A percentile compares a stretch with the other conserved stretches of the same genome.
Evolutionary conservation across 2,113 vertebrate species (phyloP).

Genomic region (Cyprinodon tularosa): DNA sequence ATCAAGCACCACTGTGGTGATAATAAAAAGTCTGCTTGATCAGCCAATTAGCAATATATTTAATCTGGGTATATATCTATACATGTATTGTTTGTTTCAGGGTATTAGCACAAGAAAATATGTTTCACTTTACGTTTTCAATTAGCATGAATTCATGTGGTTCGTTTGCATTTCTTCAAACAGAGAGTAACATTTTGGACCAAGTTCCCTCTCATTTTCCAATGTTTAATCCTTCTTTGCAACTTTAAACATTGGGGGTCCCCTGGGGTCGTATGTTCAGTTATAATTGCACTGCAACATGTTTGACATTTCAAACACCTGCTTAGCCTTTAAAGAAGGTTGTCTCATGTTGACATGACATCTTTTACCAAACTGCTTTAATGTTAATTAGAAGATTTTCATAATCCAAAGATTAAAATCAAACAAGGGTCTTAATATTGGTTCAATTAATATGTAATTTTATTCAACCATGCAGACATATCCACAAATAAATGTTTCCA

Average conservation of each 20-base stretch:
- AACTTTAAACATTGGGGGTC: conserved; percentile 5
- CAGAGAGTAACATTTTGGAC: not conserved
- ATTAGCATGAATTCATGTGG: not conserved
- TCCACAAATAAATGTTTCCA: not conserved
- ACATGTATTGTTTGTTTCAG: not conserved
- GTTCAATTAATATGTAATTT: not conserved
- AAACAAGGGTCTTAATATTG: not conserved
- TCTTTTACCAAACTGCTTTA: not conserved
- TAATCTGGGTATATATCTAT: not conserved
- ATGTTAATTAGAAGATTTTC: not conserved
- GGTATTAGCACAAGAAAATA: not conserved
- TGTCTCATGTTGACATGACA: conserved; percentile 20
- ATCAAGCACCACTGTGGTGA: not conserved
- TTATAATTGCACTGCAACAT: conserved; percentile 50
- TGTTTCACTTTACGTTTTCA: not conserved
- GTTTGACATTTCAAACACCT: conserved; percentile 49
- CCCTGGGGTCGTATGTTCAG: conserved; percentile 4
- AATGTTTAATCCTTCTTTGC: conserved; percentile 13
- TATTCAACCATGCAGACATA: not conserved
- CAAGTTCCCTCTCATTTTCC: conserved; percentile 5
- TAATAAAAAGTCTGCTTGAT: conserved; percentile 4
- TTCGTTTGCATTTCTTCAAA: not conserved
- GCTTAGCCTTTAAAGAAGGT: conserved; percentile 20
- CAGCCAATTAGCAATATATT: not conserved
- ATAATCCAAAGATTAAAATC: too few species aligned